phyloP scores from a whole-genome alignment of 2,888 invertebrate species.

The Diarsia dahlii region DNA sequence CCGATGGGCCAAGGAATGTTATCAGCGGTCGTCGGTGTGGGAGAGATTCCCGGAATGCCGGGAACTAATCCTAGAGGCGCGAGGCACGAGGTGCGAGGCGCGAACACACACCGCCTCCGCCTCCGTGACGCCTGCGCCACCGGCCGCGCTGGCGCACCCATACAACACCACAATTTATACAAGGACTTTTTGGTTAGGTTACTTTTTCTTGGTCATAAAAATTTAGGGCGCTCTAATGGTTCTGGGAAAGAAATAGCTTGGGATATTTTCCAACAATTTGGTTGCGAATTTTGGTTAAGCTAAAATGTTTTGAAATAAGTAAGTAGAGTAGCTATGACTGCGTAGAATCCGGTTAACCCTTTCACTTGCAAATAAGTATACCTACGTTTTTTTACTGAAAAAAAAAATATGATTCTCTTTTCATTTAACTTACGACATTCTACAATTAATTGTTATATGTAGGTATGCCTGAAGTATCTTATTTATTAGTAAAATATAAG shows the following conservation, averaged over 20 bases:
- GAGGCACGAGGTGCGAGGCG: conserved; percentile 58
- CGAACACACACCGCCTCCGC: conserved; percentile 66
- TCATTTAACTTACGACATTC: not conserved
- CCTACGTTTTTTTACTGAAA: not conserved
- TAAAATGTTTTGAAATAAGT: not conserved
- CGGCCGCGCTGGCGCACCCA: conserved; percentile 42
- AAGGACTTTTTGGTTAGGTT: conserved; percentile 13
- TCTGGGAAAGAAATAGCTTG: not conserved
- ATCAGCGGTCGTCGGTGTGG: conserved; percentile 62
- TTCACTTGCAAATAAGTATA: too few species aligned
- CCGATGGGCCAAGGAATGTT: conserved; percentile 62
- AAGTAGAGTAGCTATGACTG: not conserved
- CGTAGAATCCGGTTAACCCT: not conserved
- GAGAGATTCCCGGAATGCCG: conserved; percentile 70
- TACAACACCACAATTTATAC: conserved; percentile 18
- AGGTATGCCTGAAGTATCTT: not conserved
- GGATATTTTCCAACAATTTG: not conserved
- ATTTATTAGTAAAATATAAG: not conserved
- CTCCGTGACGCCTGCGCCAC: conserved; percentile 61
- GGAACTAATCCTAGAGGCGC: conserved; percentile 70
- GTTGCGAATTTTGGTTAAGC: not conserved
- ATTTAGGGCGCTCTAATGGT: not conserved
- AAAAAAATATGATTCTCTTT: not conserved
- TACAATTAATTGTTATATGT: not conserved
- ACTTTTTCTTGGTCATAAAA: not conserved